These are phyloP conservation scores for Glomeris marginata DNA, from an alignment of 2,888 invertebrate species.

Conservation along the genomic window DNA sequence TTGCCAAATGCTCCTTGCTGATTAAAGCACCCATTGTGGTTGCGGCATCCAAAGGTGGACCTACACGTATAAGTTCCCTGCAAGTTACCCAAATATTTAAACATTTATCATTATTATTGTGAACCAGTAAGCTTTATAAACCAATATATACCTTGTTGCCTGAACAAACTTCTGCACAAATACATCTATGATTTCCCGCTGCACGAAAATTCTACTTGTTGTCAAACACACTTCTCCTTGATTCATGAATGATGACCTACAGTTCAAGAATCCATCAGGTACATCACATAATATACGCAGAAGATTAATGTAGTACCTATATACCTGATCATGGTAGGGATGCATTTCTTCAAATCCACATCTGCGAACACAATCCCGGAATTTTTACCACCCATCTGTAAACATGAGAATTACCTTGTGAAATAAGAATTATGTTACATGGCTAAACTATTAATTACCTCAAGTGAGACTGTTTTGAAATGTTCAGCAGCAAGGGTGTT, in stretches of 20 bases:
- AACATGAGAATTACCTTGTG: constrained; percentile 8
- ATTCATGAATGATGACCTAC: constrained; percentile 37
- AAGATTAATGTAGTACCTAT: background rate
- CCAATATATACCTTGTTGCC: constrained; percentile 26
- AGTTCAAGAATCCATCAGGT: background rate
- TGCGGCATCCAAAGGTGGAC: constrained; percentile 27
- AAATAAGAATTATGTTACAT: background rate
- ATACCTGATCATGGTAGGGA: constrained; percentile 29
- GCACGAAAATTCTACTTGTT: constrained; percentile 39
- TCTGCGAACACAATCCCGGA: constrained; percentile 38
- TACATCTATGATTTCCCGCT: constrained; percentile 29
- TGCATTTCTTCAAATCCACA: constrained; percentile 33
- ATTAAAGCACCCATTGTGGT: constrained; percentile 34
- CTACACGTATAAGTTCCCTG: constrained; percentile 23
- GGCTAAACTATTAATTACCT: too few relatives aligned
- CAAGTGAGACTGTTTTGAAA: constrained; percentile 38
- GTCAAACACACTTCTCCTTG: constrained; percentile 42
- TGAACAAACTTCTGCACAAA: constrained; percentile 31
- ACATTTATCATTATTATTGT: too few relatives aligned
- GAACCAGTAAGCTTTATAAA: too few relatives aligned
- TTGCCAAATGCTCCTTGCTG: constrained; percentile 33
- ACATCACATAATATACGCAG: background rate
- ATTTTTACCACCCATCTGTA: constrained; percentile 41
- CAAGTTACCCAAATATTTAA: too few relatives aligned
- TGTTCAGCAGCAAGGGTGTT: constrained; percentile 27